Evolutionary conservation across 1,140 invertebrate genomes (phyloP), one percentile per base, ranked within the genome.

Genomic region (Ips typographus): DNA sequence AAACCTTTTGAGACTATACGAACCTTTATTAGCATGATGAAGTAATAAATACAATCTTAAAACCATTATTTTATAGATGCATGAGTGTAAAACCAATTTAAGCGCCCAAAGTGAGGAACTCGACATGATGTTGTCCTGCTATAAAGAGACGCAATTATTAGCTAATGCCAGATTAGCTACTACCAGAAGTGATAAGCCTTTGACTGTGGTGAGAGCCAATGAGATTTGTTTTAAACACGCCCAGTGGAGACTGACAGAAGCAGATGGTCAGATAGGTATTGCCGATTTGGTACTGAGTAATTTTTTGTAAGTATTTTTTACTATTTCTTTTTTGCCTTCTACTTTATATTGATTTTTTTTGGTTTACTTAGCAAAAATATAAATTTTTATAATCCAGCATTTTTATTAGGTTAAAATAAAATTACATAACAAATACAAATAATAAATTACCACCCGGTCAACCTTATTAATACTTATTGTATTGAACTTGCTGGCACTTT

Each of bases 171-270:
- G 87, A 71, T 77, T 87, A 57, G 83, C 81, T 3, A 82, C 82
- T 7, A 78, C 80, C 51, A 71, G 83, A 67, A 81, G 82, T 51
- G 87, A 90, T 73, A 88, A 90, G 72, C 87, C 89, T 6, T 86
- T 90, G 0, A 89, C 89, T 2, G 89, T 94, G 42, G 91, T 95
- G 4, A 84, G 95, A 52, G 89, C 94, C 38, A 96, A 96, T 79
- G 97, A 99, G 84, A 98, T 99, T 73, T 98, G 95, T 80, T 99
- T 99, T 79, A 98, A 98, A 81, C 94, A 96, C 80, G 97, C 97
- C n/a, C 92, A 96, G 72, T 99, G 98, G 98, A 82, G 96, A 61
- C 86, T 99, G 39, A 99, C 97, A 0, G 96, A 99, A 81, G 90
- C 92, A 3, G 97, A 99, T 84, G 97, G 98, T 0, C 96, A 98